phyloP scores from a whole-genome alignment of 2,113 vertebrate species.

The Lasiurus borealis region DNA sequence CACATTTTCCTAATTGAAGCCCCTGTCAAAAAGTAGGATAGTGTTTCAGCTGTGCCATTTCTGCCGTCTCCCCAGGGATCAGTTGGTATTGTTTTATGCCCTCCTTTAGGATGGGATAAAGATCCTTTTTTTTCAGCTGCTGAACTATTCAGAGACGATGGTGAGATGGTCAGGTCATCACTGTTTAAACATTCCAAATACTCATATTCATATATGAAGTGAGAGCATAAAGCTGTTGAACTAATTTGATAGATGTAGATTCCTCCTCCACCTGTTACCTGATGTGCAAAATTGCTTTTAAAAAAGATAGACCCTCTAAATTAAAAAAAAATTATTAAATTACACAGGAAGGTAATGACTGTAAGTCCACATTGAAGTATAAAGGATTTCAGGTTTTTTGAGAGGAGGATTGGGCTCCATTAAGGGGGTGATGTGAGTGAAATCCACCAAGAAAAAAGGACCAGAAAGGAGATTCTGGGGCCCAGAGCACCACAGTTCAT shows the following conservation, averaged over 20 bases:
- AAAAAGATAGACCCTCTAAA: not conserved
- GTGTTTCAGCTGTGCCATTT: not conserved
- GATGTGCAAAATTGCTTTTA: not conserved
- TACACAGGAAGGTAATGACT: not conserved
- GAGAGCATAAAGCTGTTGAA: not conserved
- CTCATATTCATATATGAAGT: not conserved
- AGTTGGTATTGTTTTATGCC: not conserved
- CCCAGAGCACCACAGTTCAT: too few species aligned
- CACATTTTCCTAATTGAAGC: not conserved
- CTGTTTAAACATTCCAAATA: not conserved
- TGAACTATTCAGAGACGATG: not conserved
- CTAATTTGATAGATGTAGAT: constrained; percentile 34
- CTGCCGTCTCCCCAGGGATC: rapidly evolving
- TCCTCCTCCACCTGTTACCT: not conserved
- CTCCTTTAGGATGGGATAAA: not conserved
- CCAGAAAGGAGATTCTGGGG: not conserved
- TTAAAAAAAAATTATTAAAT: not conserved
- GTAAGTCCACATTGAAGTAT: not conserved
- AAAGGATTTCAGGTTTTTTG: not conserved
- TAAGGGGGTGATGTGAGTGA: not conserved
- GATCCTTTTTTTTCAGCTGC: not conserved
- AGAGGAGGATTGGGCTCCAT: not conserved
- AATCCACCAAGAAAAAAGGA: not conserved
- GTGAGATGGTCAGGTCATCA: not conserved
- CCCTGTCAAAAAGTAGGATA: not conserved